Conservation (phyloP, 1,140 invertebrate genomes). For the Bombus pyrosoma region DNA sequence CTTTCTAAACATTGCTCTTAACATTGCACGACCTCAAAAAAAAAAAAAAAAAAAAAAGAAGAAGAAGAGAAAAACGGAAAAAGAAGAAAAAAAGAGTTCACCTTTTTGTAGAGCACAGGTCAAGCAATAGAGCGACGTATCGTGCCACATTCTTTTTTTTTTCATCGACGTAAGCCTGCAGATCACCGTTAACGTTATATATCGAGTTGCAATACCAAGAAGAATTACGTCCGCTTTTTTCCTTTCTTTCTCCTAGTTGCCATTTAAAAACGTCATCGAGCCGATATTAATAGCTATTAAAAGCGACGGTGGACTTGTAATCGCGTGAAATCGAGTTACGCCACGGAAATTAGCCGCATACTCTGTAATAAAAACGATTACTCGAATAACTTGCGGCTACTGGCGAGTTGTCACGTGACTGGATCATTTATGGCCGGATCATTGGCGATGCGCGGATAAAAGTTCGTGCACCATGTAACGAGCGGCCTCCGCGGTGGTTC, state of each 20-base stretch:
- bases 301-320: constrained; percentile 15
- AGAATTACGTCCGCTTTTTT: background rate
- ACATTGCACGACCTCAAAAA: background rate
- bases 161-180: background rate
- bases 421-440: constrained; percentile 29
- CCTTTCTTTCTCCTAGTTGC: background rate
- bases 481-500: background rate
- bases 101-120: constrained; percentile 24
- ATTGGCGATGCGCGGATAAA: constrained; percentile 19
- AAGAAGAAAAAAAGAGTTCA: background rate
- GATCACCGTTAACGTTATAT: background rate
- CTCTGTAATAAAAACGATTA: constrained; percentile 30
- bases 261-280: constrained; percentile 4
- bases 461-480: constrained; percentile 17
- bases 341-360: constrained; percentile 19
- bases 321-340: constrained; percentile 15
- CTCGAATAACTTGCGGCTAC: constrained; percentile 37
- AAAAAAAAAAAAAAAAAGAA: background rate
- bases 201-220: background rate
- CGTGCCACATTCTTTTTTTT: background rate
- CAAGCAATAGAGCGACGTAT: constrained; percentile 18
- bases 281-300: constrained; percentile 30
- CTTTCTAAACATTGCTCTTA: constrained; percentile 12
- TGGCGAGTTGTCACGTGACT: constrained; percentile 10
- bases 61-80: no score